phyloP scores from a whole-genome alignment of 2,888 invertebrate genomes.

The Cosmorhoe ocellata region DNA sequence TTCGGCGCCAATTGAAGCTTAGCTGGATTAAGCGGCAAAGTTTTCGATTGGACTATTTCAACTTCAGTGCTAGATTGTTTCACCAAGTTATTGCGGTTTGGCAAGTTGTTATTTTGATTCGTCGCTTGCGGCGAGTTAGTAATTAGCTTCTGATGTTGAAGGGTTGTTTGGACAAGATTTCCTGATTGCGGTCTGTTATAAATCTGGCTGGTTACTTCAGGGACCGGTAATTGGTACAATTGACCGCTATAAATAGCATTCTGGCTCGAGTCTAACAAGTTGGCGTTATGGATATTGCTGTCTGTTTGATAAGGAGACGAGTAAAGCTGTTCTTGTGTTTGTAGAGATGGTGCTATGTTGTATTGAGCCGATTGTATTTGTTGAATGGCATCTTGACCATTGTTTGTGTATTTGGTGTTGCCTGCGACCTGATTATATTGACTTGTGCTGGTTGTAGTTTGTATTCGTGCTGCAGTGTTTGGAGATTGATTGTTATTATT shows the following conservation, averaged over 20 bases:
- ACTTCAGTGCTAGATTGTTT: conserved; percentile 49
- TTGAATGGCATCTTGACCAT: conserved; percentile 36
- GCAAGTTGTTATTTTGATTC: conserved; percentile 35
- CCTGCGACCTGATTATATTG: conserved; percentile 39
- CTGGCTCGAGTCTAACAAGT: conserved; percentile 41
- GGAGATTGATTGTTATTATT: conserved; percentile 41
- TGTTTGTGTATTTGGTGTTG: conserved; percentile 38
- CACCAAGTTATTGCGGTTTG: conserved; percentile 34
- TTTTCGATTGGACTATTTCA: conserved; percentile 60
- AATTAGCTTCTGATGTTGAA: conserved; percentile 25
- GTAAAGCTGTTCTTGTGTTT: conserved; percentile 42
- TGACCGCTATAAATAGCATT: conserved; percentile 71
- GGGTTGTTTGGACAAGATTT: conserved; percentile 39
- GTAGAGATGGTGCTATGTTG: conserved; percentile 39
- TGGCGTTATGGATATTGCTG: conserved; percentile 31
- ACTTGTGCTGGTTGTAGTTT: conserved; percentile 27
- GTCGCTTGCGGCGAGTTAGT: conserved; percentile 21
- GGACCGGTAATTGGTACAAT: conserved; percentile 69
- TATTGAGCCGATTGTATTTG: conserved; percentile 43
- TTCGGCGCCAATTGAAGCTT: conserved; percentile 52
- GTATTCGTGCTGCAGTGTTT: conserved; percentile 28
- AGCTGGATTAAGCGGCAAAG: conserved; percentile 47
- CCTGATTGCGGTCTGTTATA: conserved; percentile 56
- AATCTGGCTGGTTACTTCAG: conserved; percentile 66
- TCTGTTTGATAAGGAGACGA: conserved; percentile 44